Base-by-base conservation (phyloP, 2,888 invertebrate species). In the Sinopyrophorus schimmeli region DNA sequence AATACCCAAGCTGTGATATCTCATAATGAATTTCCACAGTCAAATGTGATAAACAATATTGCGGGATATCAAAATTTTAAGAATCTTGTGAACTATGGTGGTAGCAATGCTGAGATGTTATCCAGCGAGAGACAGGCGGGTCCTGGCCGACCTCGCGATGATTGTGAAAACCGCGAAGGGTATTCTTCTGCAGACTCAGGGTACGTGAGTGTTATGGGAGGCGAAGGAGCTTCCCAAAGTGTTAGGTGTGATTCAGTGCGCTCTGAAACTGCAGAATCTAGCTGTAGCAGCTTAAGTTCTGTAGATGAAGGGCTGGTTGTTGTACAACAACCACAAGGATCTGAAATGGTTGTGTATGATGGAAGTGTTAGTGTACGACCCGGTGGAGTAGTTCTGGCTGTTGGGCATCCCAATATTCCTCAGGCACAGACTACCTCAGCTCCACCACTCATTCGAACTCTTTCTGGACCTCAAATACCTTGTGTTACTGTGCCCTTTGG, bases 401-500 rank as follows among this genome's bases (percentile, higher is more conserved):
- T 72, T 46, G 69, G 67, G 44, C 67, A 69, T 16, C 51, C 63
- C 21, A 61, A 59, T 37, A 51, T 59, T 47, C 58, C 59, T 30
- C 62, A 58, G 35, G 50, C 50, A 23, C 57, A 55, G 38, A 32
- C 51, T 27, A 55, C 60, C 46, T 57, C 52, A 47, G 57, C 50
- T 50, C 53, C 60, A 14, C 53, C 60, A 14, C 41, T 58, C 27
- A 48, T 56, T 18, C 47, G 55, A 37, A 49, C 58, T 30, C 53
- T 58, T 49, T 34, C 49, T 28, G 49, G 41, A 37, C 47, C 39
- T 21, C 43, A 67, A 68, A 48, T 58, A 60, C 48, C 62, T 42
- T 57, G 63, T 49, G 64, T 72, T 64, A 65, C 80, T 62, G 83
- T 87, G 65, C 88, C 89, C 59, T 82, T 80, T 64, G 88, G 89